Percentiles rank a stretch among this genome's conserved stretches.
Evolutionary conservation across 2,797 vertebrate genomes (phyloP).

Genomic region (Leptodactylus fallax): DNA sequence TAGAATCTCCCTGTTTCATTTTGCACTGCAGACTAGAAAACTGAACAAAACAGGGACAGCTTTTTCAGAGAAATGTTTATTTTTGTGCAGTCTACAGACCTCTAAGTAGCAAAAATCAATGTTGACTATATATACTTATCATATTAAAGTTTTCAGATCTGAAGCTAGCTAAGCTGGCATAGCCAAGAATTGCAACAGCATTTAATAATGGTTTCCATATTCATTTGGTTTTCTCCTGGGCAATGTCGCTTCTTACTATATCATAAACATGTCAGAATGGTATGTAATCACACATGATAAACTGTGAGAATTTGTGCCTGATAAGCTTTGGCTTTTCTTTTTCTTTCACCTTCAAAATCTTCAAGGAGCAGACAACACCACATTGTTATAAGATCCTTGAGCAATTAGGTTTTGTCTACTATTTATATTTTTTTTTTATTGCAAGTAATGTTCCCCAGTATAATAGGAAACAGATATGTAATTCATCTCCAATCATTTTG

Average conservation of each 20-base stretch:
- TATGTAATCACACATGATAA: neutral
- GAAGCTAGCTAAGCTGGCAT: neutral
- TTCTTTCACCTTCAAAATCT: conserved; percentile 28
- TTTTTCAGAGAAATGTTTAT: neutral
- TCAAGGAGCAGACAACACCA: conserved; percentile 7
- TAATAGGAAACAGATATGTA: neutral
- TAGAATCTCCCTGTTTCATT: neutral
- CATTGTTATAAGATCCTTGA: conserved; percentile 24
- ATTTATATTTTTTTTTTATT: conserved; percentile 25
- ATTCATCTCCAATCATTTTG: neutral
- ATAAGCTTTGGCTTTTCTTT: conserved; percentile 42
- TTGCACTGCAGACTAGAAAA: neutral
- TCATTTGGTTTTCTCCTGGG: neutral
- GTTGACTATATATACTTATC: neutral
- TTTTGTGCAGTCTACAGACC: neutral
- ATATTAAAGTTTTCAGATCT: neutral
- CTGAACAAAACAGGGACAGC: neutral
- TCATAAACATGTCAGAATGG: neutral
- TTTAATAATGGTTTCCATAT: neutral
- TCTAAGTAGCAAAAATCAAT: neutral
- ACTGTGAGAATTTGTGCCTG: conserved; percentile 30
- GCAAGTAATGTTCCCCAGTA: conserved; percentile 30
- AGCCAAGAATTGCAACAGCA: neutral
- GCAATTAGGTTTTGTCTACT: conserved; percentile 42
- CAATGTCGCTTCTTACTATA: neutral